Conservation (phyloP, 2,113 vertebrate genomes). For the Paralichthys olivaceus region DNA sequence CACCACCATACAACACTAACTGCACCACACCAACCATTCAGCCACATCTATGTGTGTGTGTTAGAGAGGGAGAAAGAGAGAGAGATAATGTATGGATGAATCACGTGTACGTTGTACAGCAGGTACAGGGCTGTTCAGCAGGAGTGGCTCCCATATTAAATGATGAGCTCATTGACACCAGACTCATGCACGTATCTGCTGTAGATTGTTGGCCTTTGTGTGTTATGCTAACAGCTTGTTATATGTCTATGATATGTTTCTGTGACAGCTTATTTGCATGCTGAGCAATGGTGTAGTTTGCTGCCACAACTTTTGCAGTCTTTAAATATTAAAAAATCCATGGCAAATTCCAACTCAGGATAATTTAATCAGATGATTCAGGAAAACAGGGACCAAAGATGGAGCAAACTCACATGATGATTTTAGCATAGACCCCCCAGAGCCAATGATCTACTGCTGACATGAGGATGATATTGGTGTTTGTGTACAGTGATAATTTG, state of each 20-base stretch:
- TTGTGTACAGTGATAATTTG: background rate
- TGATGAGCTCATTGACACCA: constrained; percentile 39
- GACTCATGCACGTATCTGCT: constrained; percentile 13
- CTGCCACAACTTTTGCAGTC: too few species aligned
- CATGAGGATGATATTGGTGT: constrained; percentile 41
- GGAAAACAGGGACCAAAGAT: background rate
- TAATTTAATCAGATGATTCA: too few species aligned
- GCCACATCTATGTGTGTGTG: constrained; percentile 54
- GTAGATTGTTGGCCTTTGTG: constrained; percentile 22
- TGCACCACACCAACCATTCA: constrained; percentile 71
- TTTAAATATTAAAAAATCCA: too few species aligned
- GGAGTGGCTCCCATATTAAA: background rate
- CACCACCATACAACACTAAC: constrained; percentile 72
- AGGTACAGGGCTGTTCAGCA: constrained; percentile 7
- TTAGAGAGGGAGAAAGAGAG: background rate
- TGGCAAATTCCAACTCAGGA: too few species aligned
- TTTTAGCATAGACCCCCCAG: constrained; percentile 16
- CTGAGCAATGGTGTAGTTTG: too few species aligned
- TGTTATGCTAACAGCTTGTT: background rate
- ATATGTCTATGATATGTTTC: too few species aligned
- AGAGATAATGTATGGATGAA: too few species aligned
- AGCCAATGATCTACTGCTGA: constrained; percentile 30
- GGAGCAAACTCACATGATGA: background rate
- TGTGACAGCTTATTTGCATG: too few species aligned
- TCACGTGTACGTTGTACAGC: constrained; percentile 23